phyloP scores from a whole-genome alignment of 2,113 vertebrate species.

The Andinoacara biseriatus region DNA sequence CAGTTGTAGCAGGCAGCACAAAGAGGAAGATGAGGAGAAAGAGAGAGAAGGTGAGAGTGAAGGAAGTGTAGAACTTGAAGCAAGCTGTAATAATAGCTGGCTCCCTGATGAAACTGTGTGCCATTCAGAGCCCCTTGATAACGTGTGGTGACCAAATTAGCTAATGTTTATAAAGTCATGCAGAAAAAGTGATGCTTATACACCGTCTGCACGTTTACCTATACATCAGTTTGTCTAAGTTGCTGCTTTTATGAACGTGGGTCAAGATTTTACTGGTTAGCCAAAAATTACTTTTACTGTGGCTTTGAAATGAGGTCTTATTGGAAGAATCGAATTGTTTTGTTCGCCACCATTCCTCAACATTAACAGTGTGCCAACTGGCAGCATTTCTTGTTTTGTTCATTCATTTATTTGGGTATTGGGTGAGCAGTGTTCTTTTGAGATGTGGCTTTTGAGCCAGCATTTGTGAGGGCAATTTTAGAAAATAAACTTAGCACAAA shows the following conservation, averaged over 20 bases:
- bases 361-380: neutral
- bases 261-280: neutral
- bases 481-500: neutral
- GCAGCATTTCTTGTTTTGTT: constrained; percentile 6
- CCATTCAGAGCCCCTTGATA: neutral
- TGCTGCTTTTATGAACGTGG: neutral
- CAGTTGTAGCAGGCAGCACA: neutral
- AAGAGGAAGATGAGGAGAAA: neutral
- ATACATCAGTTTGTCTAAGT: neutral
- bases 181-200: neutral
- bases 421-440: neutral
- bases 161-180: neutral
- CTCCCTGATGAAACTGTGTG: neutral
- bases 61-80: neutral
- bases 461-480: neutral
- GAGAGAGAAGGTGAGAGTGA: neutral
- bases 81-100: neutral
- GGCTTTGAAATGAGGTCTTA: neutral
- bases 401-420: neutral
- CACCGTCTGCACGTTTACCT: neutral
- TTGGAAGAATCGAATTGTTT: constrained; percentile 1
- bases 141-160: neutral
- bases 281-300: neutral
- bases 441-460: neutral
- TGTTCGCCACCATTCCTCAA: neutral